These are phyloP conservation scores for Asarcornis scutulata DNA, from an alignment of 2,113 vertebrate genomes.

Conservation along the genomic window DNA sequence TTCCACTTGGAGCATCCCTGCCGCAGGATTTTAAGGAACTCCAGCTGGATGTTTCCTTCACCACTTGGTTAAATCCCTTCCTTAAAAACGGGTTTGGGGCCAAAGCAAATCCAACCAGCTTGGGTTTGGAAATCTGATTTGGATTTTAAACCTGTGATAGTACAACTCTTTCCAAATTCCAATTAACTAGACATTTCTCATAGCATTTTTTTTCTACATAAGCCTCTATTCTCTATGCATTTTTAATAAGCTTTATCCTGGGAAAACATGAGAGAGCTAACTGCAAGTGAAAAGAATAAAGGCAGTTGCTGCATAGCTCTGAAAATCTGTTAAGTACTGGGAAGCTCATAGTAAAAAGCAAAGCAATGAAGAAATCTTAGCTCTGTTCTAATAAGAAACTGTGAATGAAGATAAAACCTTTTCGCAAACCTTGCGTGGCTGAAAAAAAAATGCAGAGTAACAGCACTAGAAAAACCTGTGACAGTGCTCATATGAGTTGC, in stretches of 20 bases:
- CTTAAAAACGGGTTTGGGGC: slow-evolving; percentile 12
- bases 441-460: background rate
- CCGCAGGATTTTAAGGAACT: slow-evolving; percentile 8
- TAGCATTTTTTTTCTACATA: background rate
- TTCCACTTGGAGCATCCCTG: background rate
- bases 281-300: slow-evolving; percentile 36
- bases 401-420: slow-evolving; percentile 42
- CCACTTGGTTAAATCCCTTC: slow-evolving; percentile 3
- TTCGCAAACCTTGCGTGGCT: background rate
- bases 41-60: slow-evolving; percentile 22
- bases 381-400: slow-evolving; percentile 7
- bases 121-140: slow-evolving; percentile 20
- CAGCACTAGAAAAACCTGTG: background rate
- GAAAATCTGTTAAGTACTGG: slow-evolving; percentile 31
- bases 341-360: background rate
- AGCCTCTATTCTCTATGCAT: slow-evolving; percentile 58
- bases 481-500: accelerated
- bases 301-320: background rate
- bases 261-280: slow-evolving; percentile 38
- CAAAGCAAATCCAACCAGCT: slow-evolving; percentile 38
- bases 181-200: slow-evolving; percentile 22
- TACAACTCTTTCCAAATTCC: slow-evolving; percentile 34
- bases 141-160: slow-evolving; percentile 17
- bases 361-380: background rate
- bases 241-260: slow-evolving; percentile 67